Conservation (phyloP, 2,797 vertebrate genomes). For the Sphenodon punctatus region DNA sequence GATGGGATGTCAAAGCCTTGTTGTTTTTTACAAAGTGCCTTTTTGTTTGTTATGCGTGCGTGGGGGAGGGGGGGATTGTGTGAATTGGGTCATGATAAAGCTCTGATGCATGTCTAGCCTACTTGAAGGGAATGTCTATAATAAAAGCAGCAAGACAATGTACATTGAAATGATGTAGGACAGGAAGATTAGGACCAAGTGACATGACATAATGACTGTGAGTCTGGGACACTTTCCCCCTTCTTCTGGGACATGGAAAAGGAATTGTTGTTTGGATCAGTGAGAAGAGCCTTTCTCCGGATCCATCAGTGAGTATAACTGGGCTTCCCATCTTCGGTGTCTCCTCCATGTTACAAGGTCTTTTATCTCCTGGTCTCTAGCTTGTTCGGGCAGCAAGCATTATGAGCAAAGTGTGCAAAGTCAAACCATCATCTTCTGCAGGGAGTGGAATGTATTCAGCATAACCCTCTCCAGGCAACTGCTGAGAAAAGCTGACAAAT, state of each 20-base stretch:
- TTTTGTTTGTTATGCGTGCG: no score
- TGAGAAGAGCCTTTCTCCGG: rapidly evolving
- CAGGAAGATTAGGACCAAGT: not conserved
- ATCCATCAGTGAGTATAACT: not conserved
- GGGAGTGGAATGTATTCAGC: not conserved
- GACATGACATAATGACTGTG: not conserved
- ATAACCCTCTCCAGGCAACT: not conserved
- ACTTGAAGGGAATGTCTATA: not conserved
- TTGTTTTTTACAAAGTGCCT: not conserved
- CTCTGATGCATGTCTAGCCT: not conserved
- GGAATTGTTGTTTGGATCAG: not conserved
- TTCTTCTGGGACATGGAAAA: not conserved
- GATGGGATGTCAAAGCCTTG: not conserved
- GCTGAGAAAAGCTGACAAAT: not conserved
- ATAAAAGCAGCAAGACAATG: not conserved
- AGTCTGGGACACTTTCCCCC: not conserved
- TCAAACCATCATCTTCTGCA: not conserved
- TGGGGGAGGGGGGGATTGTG: rapidly evolving
- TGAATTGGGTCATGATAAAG: not conserved
- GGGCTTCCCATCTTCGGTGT: not conserved
- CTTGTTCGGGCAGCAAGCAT: not conserved
- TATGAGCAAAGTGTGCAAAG: not conserved
- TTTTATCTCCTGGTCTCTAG: not conserved
- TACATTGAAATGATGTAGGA: not conserved
- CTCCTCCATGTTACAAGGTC: not conserved